These are phyloP conservation scores for Caerostris extrusa DNA, from an alignment of 1,140 invertebrate genomes.

Conservation along the genomic window DNA sequence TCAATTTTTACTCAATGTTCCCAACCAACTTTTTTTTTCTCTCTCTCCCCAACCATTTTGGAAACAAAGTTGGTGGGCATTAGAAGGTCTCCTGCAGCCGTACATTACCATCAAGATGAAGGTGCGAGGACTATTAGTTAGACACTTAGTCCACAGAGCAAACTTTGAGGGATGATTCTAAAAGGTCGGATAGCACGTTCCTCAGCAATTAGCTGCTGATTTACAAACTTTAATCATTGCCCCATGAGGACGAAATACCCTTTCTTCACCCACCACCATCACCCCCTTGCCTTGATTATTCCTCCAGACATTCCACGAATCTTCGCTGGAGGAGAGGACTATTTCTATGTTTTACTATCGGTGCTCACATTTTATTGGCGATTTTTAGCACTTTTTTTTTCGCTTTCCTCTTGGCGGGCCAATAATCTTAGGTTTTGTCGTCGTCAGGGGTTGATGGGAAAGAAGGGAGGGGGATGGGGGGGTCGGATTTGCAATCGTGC, in stretches of 20 bases:
- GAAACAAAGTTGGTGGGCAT: conserved; percentile 55
- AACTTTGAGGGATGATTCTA: conserved; percentile 77
- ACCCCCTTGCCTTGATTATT: conserved; percentile 45
- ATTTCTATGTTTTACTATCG: conserved; percentile 73
- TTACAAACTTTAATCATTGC: conserved; percentile 78
- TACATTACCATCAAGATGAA: conserved; percentile 68
- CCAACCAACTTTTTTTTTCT: conserved; percentile 12
- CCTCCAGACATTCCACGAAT: conserved; percentile 53
- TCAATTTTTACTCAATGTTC: conserved; percentile 60
- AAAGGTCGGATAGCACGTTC: conserved; percentile 72
- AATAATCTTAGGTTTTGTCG: conserved; percentile 40
- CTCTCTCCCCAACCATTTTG: background rate
- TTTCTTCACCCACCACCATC: background rate
- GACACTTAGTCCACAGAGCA: conserved; percentile 75
- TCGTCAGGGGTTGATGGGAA: background rate
- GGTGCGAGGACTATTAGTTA: conserved; percentile 53
- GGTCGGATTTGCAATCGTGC: conserved; percentile 52
- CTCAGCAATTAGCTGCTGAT: conserved; percentile 77
- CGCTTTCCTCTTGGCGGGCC: background rate
- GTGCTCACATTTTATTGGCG: conserved; percentile 76
- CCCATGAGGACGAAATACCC: background rate
- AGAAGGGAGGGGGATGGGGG: background rate
- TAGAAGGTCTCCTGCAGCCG: conserved; percentile 44
- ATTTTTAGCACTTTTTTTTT: conserved; percentile 74
- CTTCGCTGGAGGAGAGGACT: conserved; percentile 1